Evolutionary conservation across 2,888 invertebrate genomes (phyloP).

Genomic region (Clusia tigrina): DNA sequence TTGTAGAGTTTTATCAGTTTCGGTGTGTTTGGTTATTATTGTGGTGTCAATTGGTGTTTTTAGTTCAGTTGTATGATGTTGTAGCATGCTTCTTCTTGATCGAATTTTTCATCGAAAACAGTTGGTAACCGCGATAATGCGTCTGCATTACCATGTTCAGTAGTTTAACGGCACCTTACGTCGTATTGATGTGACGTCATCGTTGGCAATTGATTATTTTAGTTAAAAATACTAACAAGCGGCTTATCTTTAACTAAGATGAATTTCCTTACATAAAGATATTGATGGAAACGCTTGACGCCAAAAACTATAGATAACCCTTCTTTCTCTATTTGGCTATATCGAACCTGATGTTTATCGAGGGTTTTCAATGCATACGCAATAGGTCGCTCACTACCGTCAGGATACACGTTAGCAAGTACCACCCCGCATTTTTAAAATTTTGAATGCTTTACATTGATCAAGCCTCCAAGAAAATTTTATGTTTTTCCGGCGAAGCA

Average conservation of each 20-base stretch:
- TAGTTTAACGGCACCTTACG: too few relatives aligned
- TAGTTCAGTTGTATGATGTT: too few relatives aligned
- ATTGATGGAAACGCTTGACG: not conserved
- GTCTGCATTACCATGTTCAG: too few relatives aligned
- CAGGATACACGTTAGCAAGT: not conserved
- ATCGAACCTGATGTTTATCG: not conserved
- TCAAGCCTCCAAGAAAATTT: not conserved
- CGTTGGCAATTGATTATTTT: too few relatives aligned
- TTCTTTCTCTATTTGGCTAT: not conserved
- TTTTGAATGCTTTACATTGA: not conserved
- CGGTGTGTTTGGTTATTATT: too few relatives aligned
- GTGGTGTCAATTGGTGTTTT: too few relatives aligned
- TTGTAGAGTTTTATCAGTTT: too few relatives aligned
- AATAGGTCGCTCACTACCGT: not conserved
- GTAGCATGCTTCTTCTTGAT: too few relatives aligned
- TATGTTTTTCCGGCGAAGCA: not conserved
- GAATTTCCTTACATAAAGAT: not conserved
- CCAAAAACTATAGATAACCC: not conserved
- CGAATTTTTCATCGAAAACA: too few relatives aligned
- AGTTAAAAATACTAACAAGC: not conserved
- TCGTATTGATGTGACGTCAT: too few relatives aligned
- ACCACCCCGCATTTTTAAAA: not conserved
- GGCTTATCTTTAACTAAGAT: not conserved
- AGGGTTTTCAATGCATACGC: not conserved
- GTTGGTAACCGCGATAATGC: too few relatives aligned